These are phyloP conservation scores for Exaiptasia diaphana DNA, from an alignment of 64 coral and sea anemone genomes.

Conservation along the genomic window DNA sequence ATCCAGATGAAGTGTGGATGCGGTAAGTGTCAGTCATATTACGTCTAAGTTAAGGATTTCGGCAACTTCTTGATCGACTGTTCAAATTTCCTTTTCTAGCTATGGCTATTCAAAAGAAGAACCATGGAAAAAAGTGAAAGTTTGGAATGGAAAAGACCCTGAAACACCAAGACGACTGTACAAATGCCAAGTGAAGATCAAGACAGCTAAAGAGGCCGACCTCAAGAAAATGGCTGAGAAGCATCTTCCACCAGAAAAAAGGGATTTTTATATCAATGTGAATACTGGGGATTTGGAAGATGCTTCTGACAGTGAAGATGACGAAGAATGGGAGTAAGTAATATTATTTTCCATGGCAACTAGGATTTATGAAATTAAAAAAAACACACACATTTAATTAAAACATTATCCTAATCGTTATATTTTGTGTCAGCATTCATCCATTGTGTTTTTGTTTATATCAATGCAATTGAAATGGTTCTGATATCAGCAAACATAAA, in stretches of 20 bases:
- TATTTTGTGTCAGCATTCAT: too few relatives aligned
- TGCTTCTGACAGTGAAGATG: background rate
- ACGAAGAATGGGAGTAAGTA: background rate
- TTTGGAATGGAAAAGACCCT: background rate
- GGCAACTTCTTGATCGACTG: too few relatives aligned
- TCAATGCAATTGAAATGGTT: too few relatives aligned
- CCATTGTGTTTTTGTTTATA: too few relatives aligned
- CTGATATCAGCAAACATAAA: too few relatives aligned
- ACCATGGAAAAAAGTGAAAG: constrained; percentile 20
- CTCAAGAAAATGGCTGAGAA: background rate
- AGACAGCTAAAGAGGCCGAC: background rate
- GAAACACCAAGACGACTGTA: background rate
- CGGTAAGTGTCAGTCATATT: too few relatives aligned
- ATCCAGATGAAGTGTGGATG: constrained; percentile 27
- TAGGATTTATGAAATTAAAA: too few relatives aligned
- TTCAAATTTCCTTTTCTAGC: too few relatives aligned
- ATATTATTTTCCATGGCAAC: too few relatives aligned
- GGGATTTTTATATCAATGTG: background rate
- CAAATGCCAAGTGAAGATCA: background rate
- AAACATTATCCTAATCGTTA: too few relatives aligned
- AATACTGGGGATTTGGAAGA: background rate
- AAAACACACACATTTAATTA: too few relatives aligned
- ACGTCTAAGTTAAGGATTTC: too few relatives aligned
- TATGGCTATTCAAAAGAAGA: background rate
- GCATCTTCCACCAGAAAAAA: background rate